Evolutionary conservation across 2,888 invertebrate species (phyloP).

Genomic region (Emmelina monodactyla): DNA sequence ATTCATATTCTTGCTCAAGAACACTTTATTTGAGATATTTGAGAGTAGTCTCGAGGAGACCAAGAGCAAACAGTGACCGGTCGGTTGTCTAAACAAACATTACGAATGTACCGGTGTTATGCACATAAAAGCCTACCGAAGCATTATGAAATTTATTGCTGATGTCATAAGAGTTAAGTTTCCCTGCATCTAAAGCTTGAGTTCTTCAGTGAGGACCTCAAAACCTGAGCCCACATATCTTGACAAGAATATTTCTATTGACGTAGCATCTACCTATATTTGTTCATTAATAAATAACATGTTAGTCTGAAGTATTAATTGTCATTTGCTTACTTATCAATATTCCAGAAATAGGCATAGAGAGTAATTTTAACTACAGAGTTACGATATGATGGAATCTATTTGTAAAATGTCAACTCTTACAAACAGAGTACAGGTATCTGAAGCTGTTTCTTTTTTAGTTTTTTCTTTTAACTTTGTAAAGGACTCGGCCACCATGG

Average conservation of each 20-base stretch:
- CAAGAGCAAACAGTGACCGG: constrained; percentile 58
- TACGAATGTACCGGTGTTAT: constrained; percentile 25
- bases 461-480: no score
- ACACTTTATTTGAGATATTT: constrained; percentile 46
- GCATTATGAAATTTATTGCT: neutral
- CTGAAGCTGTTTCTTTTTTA: no score
- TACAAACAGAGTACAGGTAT: no score
- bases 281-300: constrained; percentile 48
- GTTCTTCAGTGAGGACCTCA: constrained; percentile 31
- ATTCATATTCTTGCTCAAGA: constrained; percentile 22
- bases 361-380: no score
- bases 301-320: no score
- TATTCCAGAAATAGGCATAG: no score
- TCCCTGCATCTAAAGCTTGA: constrained; percentile 18
- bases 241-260: constrained; percentile 41
- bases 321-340: no score
- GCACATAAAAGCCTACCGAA: constrained; percentile 4
- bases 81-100: constrained; percentile 50
- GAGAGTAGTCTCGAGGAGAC: constrained; percentile 50
- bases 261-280: constrained; percentile 42
- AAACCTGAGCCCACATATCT: constrained; percentile 33
- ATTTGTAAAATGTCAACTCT: no score
- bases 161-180: neutral
- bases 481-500: constrained; percentile 25
- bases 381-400: no score